phyloP scores from a whole-genome alignment of 2,888 invertebrate species.

The Parnassius orleans region DNA sequence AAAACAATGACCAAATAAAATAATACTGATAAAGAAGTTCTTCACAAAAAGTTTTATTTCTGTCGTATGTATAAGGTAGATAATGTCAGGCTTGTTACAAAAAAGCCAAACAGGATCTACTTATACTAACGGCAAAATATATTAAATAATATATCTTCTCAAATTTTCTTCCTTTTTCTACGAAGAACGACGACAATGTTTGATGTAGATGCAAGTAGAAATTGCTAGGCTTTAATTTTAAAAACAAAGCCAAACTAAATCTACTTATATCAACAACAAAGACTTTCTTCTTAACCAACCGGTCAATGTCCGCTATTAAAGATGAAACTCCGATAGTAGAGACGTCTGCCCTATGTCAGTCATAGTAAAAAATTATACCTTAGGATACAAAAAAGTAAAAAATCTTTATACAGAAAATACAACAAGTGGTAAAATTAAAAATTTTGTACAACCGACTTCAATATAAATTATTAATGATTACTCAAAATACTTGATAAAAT shows the following conservation, averaged over 20 bases:
- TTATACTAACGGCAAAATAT: conserved; percentile 33
- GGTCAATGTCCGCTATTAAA: too few relatives aligned
- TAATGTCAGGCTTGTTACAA: conserved; percentile 34
- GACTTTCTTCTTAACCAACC: background rate
- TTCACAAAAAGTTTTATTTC: conserved; percentile 21
- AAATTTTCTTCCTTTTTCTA: background rate
- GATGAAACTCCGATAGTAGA: too few relatives aligned
- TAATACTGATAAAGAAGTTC: background rate
- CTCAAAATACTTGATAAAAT: too few relatives aligned
- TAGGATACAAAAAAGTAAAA: too few relatives aligned
- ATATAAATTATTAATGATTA: too few relatives aligned
- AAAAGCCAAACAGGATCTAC: conserved; percentile 42
- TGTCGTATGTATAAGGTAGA: conserved; percentile 39
- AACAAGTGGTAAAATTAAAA: too few relatives aligned
- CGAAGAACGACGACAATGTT: conserved; percentile 16
- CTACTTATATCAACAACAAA: conserved; percentile 36
- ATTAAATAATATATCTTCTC: background rate
- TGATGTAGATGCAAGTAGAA: conserved; percentile 26
- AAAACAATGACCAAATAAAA: conserved; percentile 38
- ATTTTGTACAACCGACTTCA: too few relatives aligned
- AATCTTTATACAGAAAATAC: too few relatives aligned
- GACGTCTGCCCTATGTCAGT: too few relatives aligned
- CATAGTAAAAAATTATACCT: too few relatives aligned
- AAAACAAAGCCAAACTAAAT: conserved; percentile 32
- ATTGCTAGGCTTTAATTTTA: conserved; percentile 22